Percentiles rank a stretch among this genome's conserved stretches.
Evolutionary conservation across 2,888 invertebrate species (phyloP).

Genomic region (Beris morrisii): DNA sequence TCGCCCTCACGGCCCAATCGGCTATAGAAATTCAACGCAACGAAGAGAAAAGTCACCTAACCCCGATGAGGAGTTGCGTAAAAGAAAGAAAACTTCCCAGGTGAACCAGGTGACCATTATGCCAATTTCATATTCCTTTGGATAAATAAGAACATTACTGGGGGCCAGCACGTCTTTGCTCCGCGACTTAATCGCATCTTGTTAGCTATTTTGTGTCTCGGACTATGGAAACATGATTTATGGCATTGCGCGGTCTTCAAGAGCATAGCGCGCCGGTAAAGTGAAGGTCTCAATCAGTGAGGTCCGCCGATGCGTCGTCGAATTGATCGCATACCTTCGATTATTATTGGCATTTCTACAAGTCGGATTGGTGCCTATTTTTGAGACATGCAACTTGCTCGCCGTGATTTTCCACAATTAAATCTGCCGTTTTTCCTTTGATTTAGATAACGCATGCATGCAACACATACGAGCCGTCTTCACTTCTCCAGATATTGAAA

Average conservation of each 20-base stretch:
- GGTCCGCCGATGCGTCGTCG: not conserved
- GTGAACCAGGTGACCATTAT: not conserved
- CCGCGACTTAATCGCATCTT: slow-evolving; percentile 15
- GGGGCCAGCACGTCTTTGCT: slow-evolving; percentile 11
- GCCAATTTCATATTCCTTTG: slow-evolving; percentile 6
- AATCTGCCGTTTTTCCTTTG: slow-evolving; percentile 8
- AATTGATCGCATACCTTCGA: not conserved
- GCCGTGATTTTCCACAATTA: slow-evolving; percentile 4
- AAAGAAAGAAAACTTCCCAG: slow-evolving; percentile 16
- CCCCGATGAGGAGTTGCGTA: not conserved
- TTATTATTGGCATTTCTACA: not conserved
- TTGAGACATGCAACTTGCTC: not conserved
- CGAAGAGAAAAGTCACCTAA: slow-evolving; percentile 4
- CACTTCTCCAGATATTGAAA: no score
- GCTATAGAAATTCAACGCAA: not conserved
- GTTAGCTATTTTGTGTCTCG: slow-evolving; percentile 5
- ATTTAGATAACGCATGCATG: not conserved
- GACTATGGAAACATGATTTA: slow-evolving; percentile 2
- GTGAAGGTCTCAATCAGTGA: slow-evolving; percentile 11
- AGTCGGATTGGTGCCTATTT: not conserved
- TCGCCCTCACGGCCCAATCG: no score
- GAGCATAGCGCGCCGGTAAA: not conserved
- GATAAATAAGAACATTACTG: slow-evolving; percentile 5
- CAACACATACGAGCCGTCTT: no score
- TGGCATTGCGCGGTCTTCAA: not conserved